phyloP scores from a whole-genome alignment of 2,888 invertebrate species.

The Agonopterix alstromeriana region DNA sequence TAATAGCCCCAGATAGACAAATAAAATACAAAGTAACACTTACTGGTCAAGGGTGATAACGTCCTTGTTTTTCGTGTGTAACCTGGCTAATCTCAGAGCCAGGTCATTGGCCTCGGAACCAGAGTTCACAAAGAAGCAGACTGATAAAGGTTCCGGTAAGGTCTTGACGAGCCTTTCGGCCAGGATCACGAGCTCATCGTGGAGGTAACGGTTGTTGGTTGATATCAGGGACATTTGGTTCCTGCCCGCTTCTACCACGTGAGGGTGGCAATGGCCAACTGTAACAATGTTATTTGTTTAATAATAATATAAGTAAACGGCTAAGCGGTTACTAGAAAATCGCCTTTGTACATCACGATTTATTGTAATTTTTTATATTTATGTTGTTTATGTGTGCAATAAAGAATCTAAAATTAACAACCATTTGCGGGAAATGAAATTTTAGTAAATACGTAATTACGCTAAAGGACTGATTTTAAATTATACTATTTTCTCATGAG shows the following conservation, averaged over 20 bases:
- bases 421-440: too few relatives aligned
- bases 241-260: constrained; percentile 92
- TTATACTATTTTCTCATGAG: too few relatives aligned
- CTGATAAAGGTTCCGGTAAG: constrained; percentile 90
- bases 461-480: too few relatives aligned
- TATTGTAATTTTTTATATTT: too few relatives aligned
- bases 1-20: background rate
- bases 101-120: constrained; percentile 99
- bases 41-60: constrained; percentile 97
- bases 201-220: constrained; percentile 97
- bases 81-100: constrained; percentile 92
- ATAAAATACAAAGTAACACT: constrained; percentile 60
- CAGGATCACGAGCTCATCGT: constrained; percentile 95
- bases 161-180: constrained; percentile 89
- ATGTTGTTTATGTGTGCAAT: too few relatives aligned
- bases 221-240: constrained; percentile 94
- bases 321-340: too few relatives aligned
- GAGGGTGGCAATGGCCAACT: constrained; percentile 99
- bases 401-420: too few relatives aligned
- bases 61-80: constrained; percentile 92
- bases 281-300: constrained; percentile 11
- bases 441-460: too few relatives aligned
- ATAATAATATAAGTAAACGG: too few relatives aligned
- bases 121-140: constrained; percentile 98
- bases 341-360: too few relatives aligned